These are phyloP conservation scores for Xerus rutilus DNA, from an alignment of 2,797 vertebrate genomes.

Conservation along the genomic window DNA sequence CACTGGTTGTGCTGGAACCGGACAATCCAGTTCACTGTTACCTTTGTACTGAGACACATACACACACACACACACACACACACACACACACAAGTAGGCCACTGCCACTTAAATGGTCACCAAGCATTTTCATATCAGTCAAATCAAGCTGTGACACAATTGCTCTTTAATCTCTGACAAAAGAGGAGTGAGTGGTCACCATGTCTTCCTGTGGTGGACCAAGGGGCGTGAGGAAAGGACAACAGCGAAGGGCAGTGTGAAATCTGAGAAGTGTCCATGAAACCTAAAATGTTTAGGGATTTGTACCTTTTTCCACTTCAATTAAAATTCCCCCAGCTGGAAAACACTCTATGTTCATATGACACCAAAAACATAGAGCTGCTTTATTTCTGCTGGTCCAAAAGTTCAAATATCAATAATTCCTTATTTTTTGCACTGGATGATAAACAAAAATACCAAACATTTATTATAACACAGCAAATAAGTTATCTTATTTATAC, in stretches of 20 bases:
- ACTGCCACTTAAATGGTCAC: background rate
- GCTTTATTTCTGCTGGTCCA: slow-evolving; percentile 7
- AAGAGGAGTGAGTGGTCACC: background rate
- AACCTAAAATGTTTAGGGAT: background rate
- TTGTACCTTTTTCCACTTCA: background rate
- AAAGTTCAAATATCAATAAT: slow-evolving; percentile 10
- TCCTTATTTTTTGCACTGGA: background rate
- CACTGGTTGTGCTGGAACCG: background rate
- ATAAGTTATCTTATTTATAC: background rate
- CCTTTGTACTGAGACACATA: background rate
- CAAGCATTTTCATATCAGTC: background rate
- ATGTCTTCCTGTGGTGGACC: background rate
- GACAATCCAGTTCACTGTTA: too few relatives aligned
- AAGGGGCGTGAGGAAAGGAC: too few relatives aligned
- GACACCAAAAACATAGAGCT: background rate
- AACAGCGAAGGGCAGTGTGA: background rate
- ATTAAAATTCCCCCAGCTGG: background rate
- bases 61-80: background rate
- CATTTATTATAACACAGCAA: slow-evolving; percentile 15
- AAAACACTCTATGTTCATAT: background rate
- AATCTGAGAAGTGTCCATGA: slow-evolving; percentile 28
- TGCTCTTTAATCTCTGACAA: background rate
- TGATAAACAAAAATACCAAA: background rate
- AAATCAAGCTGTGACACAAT: background rate
- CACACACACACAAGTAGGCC: background rate